These are phyloP conservation scores for Eristalis arbustorum DNA, from an alignment of 2,888 invertebrate species.

Conservation along the genomic window DNA sequence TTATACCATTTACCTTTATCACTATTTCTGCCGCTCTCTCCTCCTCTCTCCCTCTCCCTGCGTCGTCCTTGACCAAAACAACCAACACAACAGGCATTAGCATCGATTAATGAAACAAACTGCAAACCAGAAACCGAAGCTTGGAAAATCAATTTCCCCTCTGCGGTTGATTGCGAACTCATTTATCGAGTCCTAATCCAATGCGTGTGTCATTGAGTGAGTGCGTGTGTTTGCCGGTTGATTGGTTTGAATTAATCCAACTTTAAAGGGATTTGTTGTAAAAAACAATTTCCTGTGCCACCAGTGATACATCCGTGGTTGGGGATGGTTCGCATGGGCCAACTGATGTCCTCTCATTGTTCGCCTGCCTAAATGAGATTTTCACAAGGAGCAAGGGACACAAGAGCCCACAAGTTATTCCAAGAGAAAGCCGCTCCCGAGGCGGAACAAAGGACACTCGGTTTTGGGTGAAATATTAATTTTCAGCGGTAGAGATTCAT, in stretches of 20 bases:
- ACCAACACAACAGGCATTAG: neutral
- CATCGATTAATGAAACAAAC: neutral
- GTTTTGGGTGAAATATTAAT: neutral
- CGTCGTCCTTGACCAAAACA: slow-evolving; percentile 10
- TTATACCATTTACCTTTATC: neutral
- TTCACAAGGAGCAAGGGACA: slow-evolving; percentile 9
- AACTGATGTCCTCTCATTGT: neutral
- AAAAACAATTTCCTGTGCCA: neutral
- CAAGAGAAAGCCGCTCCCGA: too few relatives aligned
- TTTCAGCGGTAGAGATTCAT: neutral
- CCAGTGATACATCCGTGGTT: neutral
- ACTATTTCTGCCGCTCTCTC: neutral
- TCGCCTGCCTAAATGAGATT: slow-evolving; percentile 20
- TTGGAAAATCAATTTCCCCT: slow-evolving; percentile 8
- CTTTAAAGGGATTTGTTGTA: neutral
- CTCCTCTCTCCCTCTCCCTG: neutral
- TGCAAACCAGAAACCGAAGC: neutral
- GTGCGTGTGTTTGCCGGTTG: neutral
- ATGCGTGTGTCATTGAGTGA: neutral
- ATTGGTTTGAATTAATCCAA: neutral
- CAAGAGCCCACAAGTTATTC: neutral
- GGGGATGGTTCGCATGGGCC: neutral
- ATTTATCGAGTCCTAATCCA: slow-evolving; percentile 6
- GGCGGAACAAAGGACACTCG: neutral
- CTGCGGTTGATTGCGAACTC: neutral